phyloP scores from a whole-genome alignment of 2,797 vertebrate species.

The Gobio occitaniae region DNA sequence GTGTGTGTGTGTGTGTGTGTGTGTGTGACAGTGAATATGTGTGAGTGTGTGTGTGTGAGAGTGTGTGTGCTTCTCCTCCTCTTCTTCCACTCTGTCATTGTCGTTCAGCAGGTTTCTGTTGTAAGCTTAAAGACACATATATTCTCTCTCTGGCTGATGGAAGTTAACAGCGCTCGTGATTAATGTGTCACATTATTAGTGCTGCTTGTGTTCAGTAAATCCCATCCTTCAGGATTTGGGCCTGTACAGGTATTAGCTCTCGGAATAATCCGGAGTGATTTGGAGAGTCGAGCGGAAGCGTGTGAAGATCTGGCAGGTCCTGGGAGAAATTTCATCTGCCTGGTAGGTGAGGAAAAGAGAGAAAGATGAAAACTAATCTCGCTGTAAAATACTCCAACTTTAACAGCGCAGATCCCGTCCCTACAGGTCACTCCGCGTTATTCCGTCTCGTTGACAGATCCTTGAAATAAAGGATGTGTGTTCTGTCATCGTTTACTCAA shows the following conservation, averaged over 20 bases:
- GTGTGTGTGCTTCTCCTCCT: conserved; percentile 30
- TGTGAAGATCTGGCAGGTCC: conserved; percentile 98
- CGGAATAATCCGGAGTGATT: conserved; percentile 98
- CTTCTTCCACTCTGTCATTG: conserved; percentile 76
- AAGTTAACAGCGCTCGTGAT: conserved; percentile 79
- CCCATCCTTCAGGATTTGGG: conserved; percentile 99
- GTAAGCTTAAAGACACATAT: conserved; percentile 65
- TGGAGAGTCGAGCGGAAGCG: conserved; percentile 78
- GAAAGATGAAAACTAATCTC: conserved; percentile 70
- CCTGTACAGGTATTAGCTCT: conserved; percentile 99
- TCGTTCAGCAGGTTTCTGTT: conserved; percentile 73
- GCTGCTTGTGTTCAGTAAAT: conserved; percentile 97
- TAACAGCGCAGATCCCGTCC: conserved; percentile 26
- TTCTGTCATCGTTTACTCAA: too few relatives aligned
- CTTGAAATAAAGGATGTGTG: too few relatives aligned
- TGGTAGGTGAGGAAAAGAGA: conserved; percentile 81
- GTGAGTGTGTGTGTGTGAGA: background rate
- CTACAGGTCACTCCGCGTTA: conserved; percentile 12
- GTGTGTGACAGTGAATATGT: too few relatives aligned
- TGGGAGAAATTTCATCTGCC: conserved; percentile 89
- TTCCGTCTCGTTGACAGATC: too few relatives aligned
- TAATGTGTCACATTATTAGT: conserved; percentile 94
- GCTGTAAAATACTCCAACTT: conserved; percentile 25
- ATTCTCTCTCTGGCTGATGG: conserved; percentile 73
- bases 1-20: background rate